Evolutionary conservation across 2,888 invertebrate species (phyloP), one percentile per base, ranked within the genome.

Genomic region (Caenorhabditis sulstoni): DNA sequence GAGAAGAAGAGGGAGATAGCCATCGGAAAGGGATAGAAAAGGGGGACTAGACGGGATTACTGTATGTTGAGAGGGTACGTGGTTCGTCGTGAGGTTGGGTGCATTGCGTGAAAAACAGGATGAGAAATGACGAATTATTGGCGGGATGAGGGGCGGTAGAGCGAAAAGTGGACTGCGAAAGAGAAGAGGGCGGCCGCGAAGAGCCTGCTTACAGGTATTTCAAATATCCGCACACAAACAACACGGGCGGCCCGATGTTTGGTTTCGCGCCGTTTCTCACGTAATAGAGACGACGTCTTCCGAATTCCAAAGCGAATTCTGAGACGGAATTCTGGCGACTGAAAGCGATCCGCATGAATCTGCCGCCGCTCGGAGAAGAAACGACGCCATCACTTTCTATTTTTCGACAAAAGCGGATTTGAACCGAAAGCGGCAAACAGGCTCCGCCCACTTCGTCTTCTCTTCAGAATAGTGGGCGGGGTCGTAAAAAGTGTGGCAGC

Each of bases 201-300:
- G 61, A 45, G 50, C 16, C 22, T 49, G 66, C 29, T 47, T 67
- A 59, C 61, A 53, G 67, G 67, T 75, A 66, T 67, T 66, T 66
- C 66, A 61, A 66, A 66, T 66, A 70, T 70, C 70, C 70, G 62
- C 53, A 47, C 29, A 61, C 45, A 68, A 44, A 68, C 67, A 68
- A 53, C 22, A n/a, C 9, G 45, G n/a, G n/a, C n/a, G n/a, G n/a
- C n/a, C 29, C 18, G 23, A 12, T 14, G 58, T 9, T 41, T 14
- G 20, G 41, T 44, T 58, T 44, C 23, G n/a, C 44, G 44, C 11
- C 41, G 41, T 41, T 41, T 41, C 14, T 41, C 41, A 14, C 41
- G 14, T 14, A 41, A 14, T 41, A 29, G 29, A n/a, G n/a, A n/a
- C n/a, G n/a, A n/a, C n/a, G n/a, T n/a, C 45, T 45, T 4, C 45